Evolutionary conservation across 2,888 invertebrate genomes (phyloP).

Genomic region (Plemyria rubiginata): DNA sequence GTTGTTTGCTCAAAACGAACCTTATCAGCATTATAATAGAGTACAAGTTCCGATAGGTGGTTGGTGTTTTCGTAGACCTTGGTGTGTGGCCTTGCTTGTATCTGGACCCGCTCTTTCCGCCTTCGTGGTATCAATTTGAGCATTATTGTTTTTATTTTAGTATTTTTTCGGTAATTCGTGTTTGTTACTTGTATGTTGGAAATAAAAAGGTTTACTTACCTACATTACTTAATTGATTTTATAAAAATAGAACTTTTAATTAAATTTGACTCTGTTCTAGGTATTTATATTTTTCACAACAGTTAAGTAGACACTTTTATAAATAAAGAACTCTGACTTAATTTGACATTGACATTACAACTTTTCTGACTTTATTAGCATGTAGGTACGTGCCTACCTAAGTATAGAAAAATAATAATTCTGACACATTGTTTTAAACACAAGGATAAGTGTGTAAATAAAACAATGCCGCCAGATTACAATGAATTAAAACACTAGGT

Average conservation of each 20-base stretch:
- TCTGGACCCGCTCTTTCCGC: slow-evolving; percentile 82
- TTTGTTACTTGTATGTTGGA: slow-evolving; percentile 31
- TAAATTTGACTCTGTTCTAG: slow-evolving; percentile 2
- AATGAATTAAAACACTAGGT: slow-evolving; percentile 24
- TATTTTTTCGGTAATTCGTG: slow-evolving; percentile 43
- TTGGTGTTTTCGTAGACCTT: slow-evolving; percentile 67
- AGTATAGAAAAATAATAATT: slow-evolving; percentile 2
- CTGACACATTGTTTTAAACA: slow-evolving; percentile 21
- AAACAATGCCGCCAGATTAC: slow-evolving; percentile 25
- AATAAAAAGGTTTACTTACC: slow-evolving; percentile 6
- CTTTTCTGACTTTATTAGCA: no score
- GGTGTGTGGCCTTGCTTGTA: slow-evolving; percentile 77
- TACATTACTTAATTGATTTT: slow-evolving; percentile 24
- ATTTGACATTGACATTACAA: no score
- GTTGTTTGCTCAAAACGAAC: slow-evolving; percentile 48
- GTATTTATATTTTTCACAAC: no score
- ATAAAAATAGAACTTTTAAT: slow-evolving; percentile 9
- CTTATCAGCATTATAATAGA: slow-evolving; percentile 48
- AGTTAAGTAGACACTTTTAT: no score
- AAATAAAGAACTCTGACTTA: no score
- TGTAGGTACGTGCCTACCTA: background rate
- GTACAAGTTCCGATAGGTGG: slow-evolving; percentile 50
- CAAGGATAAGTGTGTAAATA: slow-evolving; percentile 30
- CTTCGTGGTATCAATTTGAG: slow-evolving; percentile 81
- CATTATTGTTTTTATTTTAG: slow-evolving; percentile 71